Evolutionary conservation across 2,888 invertebrate genomes (phyloP).

Genomic region (Ashinkailepas kermadecensis): DNA sequence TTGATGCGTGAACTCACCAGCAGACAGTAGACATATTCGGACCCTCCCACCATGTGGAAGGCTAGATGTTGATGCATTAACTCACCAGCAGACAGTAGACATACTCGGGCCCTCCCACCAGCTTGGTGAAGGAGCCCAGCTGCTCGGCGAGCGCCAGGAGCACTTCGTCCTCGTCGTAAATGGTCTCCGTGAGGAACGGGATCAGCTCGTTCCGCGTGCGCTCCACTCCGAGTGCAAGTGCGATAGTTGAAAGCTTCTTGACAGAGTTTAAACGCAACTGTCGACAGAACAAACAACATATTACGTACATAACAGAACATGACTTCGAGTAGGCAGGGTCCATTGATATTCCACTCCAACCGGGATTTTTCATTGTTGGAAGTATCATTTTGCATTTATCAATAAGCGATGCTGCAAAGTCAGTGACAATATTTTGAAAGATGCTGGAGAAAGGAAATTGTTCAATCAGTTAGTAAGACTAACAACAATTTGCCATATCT

Average conservation of each 20-base stretch:
- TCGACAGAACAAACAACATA: too few species aligned
- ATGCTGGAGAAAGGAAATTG: too few species aligned
- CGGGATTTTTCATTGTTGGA: too few species aligned
- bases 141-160: conserved; percentile 95
- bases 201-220: conserved; percentile 90
- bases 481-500: too few species aligned
- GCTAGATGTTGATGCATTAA: conserved; percentile 26
- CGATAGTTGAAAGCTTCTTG: conserved; percentile 97
- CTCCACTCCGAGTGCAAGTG: conserved; percentile 95
- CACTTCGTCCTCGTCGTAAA: conserved; percentile 99
- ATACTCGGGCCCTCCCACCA: conserved; percentile 94
- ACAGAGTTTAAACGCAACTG: conserved; percentile 93
- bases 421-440: too few species aligned
- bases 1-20: not conserved
- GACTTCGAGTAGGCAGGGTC: too few species aligned
- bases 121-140: conserved; percentile 85
- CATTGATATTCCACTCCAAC: too few species aligned
- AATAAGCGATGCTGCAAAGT: too few species aligned
- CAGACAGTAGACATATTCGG: too few species aligned
- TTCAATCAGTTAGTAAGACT: too few species aligned
- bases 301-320: too few species aligned
- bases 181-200: conserved; percentile 97
- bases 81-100: conserved; percentile 77
- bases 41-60: not conserved
- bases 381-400: too few species aligned